Percentiles rank a stretch among this genome's conserved stretches.
Conservation (phyloP, 2,888 invertebrate genomes). For the Aphodius sticticus region DNA sequence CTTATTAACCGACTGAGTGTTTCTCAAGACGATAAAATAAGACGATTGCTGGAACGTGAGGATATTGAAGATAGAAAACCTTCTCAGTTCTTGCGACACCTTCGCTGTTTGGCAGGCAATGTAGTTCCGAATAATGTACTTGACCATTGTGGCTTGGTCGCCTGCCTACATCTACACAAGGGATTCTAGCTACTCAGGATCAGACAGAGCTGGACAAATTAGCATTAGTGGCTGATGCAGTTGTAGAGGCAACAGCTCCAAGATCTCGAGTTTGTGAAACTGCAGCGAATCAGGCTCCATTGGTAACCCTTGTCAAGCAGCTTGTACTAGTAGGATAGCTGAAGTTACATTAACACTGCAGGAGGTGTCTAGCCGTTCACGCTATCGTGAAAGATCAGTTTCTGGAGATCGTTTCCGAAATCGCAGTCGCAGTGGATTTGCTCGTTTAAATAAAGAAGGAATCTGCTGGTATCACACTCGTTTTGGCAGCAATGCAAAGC, state of each 20-base stretch:
- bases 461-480: slow-evolving; percentile 39
- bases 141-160: no score
- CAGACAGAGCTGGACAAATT: slow-evolving; percentile 20
- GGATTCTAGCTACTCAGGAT: slow-evolving; percentile 28
- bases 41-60: slow-evolving; percentile 18
- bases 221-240: slow-evolving; percentile 19
- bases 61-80: slow-evolving; percentile 37
- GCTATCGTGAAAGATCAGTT: not conserved
- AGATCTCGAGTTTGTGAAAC: no score
- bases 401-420: slow-evolving; percentile 5
- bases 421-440: not conserved
- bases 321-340: not conserved
- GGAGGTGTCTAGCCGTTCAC: not conserved
- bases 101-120: not conserved
- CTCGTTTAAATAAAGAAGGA: not conserved
- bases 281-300: not conserved
- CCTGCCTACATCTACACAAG: slow-evolving; percentile 5
- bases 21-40: slow-evolving; percentile 8
- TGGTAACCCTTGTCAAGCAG: not conserved
- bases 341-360: not conserved
- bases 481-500: slow-evolving; percentile 32
- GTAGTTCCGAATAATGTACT: no score
- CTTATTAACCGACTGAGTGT: slow-evolving; percentile 41
- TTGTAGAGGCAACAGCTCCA: not conserved
- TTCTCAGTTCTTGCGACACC: slow-evolving; percentile 32